Evolutionary conservation across 2,113 vertebrate species (phyloP), one percentile per base, ranked within the genome.

Genomic region (Myrmecobius fasciatus): DNA sequence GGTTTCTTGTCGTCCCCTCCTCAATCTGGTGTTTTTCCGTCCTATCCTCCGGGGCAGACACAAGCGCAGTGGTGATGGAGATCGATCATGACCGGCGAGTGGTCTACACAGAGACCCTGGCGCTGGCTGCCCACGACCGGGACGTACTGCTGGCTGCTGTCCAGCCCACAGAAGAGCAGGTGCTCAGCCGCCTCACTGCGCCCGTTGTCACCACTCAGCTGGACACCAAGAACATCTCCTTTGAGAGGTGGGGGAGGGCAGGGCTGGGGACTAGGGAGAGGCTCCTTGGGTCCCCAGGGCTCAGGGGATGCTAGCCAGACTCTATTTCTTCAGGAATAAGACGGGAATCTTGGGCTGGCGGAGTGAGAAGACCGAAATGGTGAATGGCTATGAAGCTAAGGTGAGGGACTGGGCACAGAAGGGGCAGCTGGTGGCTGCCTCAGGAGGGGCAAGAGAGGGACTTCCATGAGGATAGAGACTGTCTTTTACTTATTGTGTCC

Each of bases 321-420:
- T 93, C 67, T 46, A 46, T 47, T 49, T 96, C 51, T 56, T 46
- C 98, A 99, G 99, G 98, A 99, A 99, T 97, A 99, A 99, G 97
- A 99, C 99, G 0, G 99, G 99, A 47, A 99, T 99, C 96, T 98
- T 99, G 98, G 99, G 99, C 97, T 99, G 99, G 99, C 99, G 99
- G 93, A 99, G 99, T 0, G 99, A 99, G 99, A 99, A 99, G 98
- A 99, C 99, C 0, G 99, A 99, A 98, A 98, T 98, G 96, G 99
- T 99, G 98, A 99, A 99, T 1, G 99, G 99, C 93, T 99, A 99
- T 0, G 99, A 99, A 98, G 98, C 99, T 96, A 99, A 99, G 99
- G 99, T 99, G 97, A 99, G 98, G 92, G 43, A 53, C 48, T 20
- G 56, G 10, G 67, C 67, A 43, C 7, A 83, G 56, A 36, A 36